A percentile compares a stretch with the other conserved stretches of the same genome.
Evolutionary conservation across 2,888 invertebrate genomes (phyloP).

Genomic region (Agrotis exclamationis): DNA sequence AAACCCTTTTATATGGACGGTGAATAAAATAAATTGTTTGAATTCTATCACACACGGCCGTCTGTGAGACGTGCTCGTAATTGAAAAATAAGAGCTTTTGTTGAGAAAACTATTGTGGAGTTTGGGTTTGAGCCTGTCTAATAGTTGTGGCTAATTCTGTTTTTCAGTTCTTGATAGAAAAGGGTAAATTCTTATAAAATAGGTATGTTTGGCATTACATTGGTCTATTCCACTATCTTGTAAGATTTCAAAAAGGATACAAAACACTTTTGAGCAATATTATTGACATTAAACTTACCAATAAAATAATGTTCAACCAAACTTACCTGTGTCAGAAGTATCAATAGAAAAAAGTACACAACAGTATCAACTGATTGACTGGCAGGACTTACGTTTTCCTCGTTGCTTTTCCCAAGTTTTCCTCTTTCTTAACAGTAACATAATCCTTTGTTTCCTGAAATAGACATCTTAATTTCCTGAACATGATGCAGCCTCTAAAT

Average conservation of each 20-base stretch:
- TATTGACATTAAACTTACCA: too few relatives aligned
- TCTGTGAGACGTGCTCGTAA: slow-evolving; percentile 69
- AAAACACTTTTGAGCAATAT: too few relatives aligned
- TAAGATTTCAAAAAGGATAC: too few relatives aligned
- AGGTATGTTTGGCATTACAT: too few relatives aligned
- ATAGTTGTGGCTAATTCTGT: slow-evolving; percentile 9
- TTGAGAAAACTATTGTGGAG: slow-evolving; percentile 27
- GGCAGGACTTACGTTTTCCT: not conserved
- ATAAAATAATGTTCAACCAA: too few relatives aligned
- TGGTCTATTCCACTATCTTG: too few relatives aligned
- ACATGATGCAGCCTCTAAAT: not conserved
- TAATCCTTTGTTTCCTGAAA: not conserved
- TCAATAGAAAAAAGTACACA: slow-evolving; percentile 4
- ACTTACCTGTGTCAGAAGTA: too few relatives aligned
- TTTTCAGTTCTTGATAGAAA: not conserved
- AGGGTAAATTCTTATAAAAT: too few relatives aligned
- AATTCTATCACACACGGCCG: slow-evolving; percentile 71
- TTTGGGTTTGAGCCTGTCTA: slow-evolving; percentile 9
- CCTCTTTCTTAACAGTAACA: not conserved
- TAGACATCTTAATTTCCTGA: not conserved
- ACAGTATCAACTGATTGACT: not conserved
- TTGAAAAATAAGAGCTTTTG: slow-evolving; percentile 75
- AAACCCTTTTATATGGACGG: slow-evolving; percentile 75
- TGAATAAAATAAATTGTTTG: slow-evolving; percentile 80
- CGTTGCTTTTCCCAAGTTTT: not conserved